Conservation (phyloP, 2,113 vertebrate genomes). For the Athene cunicularia region DNA sequence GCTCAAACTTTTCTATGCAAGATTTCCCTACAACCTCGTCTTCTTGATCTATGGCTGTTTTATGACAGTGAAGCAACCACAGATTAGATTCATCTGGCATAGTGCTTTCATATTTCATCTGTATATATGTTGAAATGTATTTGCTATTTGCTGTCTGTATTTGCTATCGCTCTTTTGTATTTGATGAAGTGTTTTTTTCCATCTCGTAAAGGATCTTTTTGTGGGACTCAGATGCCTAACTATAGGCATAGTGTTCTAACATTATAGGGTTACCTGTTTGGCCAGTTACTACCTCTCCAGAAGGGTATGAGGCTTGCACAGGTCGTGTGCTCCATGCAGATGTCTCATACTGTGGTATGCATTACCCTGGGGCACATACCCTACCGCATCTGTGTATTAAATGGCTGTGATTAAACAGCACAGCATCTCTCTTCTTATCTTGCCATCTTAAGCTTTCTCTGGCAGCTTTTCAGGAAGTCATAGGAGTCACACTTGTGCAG, state of each 20-base stretch:
- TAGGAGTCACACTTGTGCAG: not conserved
- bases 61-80: slow-evolving; percentile 38
- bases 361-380: not conserved
- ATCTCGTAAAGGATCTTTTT: not conserved
- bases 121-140: not conserved
- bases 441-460: not conserved
- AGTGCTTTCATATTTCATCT: slow-evolving; percentile 55
- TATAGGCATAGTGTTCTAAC: not conserved
- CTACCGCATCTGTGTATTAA: not conserved
- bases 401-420: not conserved
- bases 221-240: not conserved
- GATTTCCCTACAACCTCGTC: slow-evolving; percentile 3
- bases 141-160: slow-evolving; percentile 1
- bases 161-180: not conserved
- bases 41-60: slow-evolving; percentile 47
- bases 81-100: slow-evolving; percentile 62
- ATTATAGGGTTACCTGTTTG: not conserved
- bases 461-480: not conserved
- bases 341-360: rapidly evolving
- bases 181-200: not conserved
- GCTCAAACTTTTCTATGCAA: slow-evolving; percentile 10
- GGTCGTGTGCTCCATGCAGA: not conserved
- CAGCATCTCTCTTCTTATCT: not conserved
- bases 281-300: not conserved
- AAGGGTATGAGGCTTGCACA: not conserved